phyloP scores from a whole-genome alignment of 2,797 vertebrate genomes.

The Toxotes lorentzi region DNA sequence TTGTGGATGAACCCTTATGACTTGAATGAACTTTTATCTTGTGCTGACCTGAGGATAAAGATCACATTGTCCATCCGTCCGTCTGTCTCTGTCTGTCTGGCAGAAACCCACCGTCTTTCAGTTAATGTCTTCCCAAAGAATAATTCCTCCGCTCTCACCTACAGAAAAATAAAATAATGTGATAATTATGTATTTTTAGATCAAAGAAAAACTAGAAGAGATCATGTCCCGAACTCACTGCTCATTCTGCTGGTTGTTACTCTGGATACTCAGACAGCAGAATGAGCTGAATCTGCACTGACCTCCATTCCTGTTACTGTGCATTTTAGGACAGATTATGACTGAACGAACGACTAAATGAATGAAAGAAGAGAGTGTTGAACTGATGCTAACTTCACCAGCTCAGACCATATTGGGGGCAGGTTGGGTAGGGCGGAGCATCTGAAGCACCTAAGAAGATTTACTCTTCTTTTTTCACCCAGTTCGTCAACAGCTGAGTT shows the following conservation, averaged over 20 bases:
- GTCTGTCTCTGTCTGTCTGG: no score
- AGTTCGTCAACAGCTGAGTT: conserved; percentile 15
- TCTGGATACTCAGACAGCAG: neutral
- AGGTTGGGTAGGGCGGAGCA: neutral
- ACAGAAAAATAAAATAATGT: neutral
- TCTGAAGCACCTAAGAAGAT: conserved; percentile 46
- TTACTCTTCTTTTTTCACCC: conserved; percentile 32
- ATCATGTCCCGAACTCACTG: neutral
- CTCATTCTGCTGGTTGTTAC: neutral
- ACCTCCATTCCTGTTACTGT: conserved; percentile 24
- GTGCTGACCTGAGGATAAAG: no score
- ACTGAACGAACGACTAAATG: neutral
- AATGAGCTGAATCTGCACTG: neutral
- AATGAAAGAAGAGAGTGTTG: neutral
- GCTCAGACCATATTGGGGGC: conserved; percentile 29
- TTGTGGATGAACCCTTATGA: neutral
- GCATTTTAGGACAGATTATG: conserved; percentile 41
- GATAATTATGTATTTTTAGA: neutral
- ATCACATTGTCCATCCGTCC: no score
- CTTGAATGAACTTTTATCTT: neutral
- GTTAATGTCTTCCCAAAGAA: neutral
- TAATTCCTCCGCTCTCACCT: neutral
- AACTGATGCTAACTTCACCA: conserved; percentile 1
- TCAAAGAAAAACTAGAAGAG: neutral
- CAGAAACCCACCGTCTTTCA: no score